Conservation (phyloP, 1,140 invertebrate genomes). For the Pararge aegeria region DNA sequence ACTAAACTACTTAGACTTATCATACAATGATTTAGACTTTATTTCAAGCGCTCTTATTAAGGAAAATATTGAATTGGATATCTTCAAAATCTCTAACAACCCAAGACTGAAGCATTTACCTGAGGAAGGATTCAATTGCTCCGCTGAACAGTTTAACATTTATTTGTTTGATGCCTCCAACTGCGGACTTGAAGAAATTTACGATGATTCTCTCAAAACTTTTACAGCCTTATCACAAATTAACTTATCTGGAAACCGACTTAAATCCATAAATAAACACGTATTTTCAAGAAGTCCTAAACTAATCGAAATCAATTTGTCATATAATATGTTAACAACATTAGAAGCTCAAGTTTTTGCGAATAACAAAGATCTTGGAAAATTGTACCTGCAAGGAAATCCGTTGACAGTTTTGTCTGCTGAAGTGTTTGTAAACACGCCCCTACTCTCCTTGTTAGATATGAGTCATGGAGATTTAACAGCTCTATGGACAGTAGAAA, state of each 20-base stretch:
- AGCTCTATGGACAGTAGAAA: conserved; percentile 82
- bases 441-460: conserved; percentile 76
- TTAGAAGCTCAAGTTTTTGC: conserved; percentile 83
- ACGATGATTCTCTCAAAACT: conserved; percentile 82
- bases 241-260: conserved; percentile 83
- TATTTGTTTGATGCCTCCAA: conserved; percentile 85
- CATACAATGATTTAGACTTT: conserved; percentile 83
- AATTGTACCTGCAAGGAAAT: conserved; percentile 86
- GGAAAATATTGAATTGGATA: conserved; percentile 83
- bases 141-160: conserved; percentile 81
- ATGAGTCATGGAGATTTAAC: conserved; percentile 84
- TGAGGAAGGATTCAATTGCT: conserved; percentile 80
- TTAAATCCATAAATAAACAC: conserved; percentile 72
- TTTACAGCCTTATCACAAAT: conserved; percentile 84
- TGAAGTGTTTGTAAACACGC: conserved; percentile 82
- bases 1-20: conserved; percentile 84
- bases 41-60: conserved; percentile 83
- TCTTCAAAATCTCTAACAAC: conserved; percentile 84
- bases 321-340: conserved; percentile 82
- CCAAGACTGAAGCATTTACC: conserved; percentile 82
- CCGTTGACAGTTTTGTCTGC: conserved; percentile 83
- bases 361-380: conserved; percentile 82
- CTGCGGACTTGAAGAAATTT: conserved; percentile 82
- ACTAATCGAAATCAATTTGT: conserved; percentile 84
- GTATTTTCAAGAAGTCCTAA: conserved; percentile 79